A percentile compares a stretch with the other conserved stretches of the same genome.
Conservation (phyloP, 2,888 invertebrate species). For the Lycia hirtaria region DNA sequence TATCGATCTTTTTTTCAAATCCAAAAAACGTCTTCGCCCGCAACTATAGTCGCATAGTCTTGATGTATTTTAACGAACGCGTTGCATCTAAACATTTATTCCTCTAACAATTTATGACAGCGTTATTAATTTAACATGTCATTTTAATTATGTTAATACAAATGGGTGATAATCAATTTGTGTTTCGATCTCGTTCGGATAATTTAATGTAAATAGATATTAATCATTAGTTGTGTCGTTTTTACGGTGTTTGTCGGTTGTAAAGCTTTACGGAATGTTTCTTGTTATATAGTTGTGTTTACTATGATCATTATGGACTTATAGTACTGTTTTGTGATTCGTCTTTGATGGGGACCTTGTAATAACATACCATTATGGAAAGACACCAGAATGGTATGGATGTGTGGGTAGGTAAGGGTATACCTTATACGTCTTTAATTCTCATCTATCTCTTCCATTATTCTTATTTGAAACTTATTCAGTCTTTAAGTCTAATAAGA, state of each 20-base stretch:
- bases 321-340: conserved; percentile 53
- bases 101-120: conserved; percentile 74
- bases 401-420: conserved; percentile 86
- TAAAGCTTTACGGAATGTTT: conserved; percentile 60
- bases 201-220: conserved; percentile 82
- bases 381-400: conserved; percentile 86
- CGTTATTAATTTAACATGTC: conserved; percentile 82
- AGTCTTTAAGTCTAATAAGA: conserved; percentile 5
- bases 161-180: conserved; percentile 82
- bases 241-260: conserved; percentile 64
- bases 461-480: not conserved
- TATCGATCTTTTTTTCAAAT: conserved; percentile 83
- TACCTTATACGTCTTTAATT: conserved; percentile 48
- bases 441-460: conserved; percentile 6
- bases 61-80: conserved; percentile 75
- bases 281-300: conserved; percentile 56
- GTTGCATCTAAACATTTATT: conserved; percentile 67
- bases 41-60: conserved; percentile 73
- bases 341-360: conserved; percentile 59
- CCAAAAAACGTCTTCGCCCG: conserved; percentile 68
- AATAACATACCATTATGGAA: conserved; percentile 83
- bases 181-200: conserved; percentile 73
- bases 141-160: conserved; percentile 82
- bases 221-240: conserved; percentile 75
- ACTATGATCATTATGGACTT: conserved; percentile 46